phyloP scores from a whole-genome alignment of 2,888 invertebrate species.

The Cosmorhoe ocellata region DNA sequence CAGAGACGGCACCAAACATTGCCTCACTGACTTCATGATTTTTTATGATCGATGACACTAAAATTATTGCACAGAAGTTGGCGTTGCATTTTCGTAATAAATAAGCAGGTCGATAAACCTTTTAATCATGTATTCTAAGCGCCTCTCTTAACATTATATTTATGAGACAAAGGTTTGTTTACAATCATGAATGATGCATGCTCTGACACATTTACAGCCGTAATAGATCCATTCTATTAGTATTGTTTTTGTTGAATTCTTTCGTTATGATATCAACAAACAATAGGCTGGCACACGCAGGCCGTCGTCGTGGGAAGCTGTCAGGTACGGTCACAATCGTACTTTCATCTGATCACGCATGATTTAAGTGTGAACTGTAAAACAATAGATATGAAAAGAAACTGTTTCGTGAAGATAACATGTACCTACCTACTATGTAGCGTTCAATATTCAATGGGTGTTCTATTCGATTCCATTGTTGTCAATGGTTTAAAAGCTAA shows the following conservation, averaged over 20 bases:
- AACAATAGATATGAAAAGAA: constrained; percentile 55
- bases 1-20: constrained; percentile 29
- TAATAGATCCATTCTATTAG: constrained; percentile 59
- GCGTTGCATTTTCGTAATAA: constrained; percentile 1
- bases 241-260: constrained; percentile 55
- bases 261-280: constrained; percentile 50
- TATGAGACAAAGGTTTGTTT: constrained; percentile 30
- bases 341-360: constrained; percentile 76
- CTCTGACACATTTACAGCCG: constrained; percentile 49
- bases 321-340: constrained; percentile 64
- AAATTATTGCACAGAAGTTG: constrained; percentile 30
- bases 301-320: constrained; percentile 69
- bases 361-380: constrained; percentile 71
- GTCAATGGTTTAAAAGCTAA: too few species aligned
- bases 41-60: constrained; percentile 50
- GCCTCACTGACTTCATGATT: constrained; percentile 36
- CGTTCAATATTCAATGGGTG: neutral
- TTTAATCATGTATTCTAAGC: constrained; percentile 18
- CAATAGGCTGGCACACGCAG: constrained; percentile 52
- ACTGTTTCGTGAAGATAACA: constrained; percentile 33
- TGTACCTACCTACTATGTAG: neutral
- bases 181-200: constrained; percentile 49
- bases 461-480: neutral
- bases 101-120: constrained; percentile 9
- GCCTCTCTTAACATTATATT: constrained; percentile 23